Evolutionary conservation across 2,888 invertebrate species (phyloP).

Genomic region (Hedychridium roseum): DNA sequence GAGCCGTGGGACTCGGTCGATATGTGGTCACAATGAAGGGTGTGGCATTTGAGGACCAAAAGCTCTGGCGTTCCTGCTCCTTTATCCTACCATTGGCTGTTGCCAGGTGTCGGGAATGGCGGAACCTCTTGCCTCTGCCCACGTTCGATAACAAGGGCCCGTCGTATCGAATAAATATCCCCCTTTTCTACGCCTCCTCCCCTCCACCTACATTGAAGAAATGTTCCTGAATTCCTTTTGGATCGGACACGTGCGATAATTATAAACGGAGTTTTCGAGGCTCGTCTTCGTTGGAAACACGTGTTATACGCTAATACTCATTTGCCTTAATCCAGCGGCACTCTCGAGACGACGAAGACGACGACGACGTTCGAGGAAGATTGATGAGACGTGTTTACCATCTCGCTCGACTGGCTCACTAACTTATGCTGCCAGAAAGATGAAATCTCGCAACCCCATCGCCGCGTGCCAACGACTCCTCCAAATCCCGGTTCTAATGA

Average conservation of each 20-base stretch:
- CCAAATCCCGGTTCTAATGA: slow-evolving; percentile 39
- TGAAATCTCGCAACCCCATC: background rate
- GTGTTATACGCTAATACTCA: slow-evolving; percentile 54
- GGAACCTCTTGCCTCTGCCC: slow-evolving; percentile 33
- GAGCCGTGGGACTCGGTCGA: slow-evolving; percentile 47
- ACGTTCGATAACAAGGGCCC: background rate
- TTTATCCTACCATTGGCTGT: slow-evolving; percentile 54
- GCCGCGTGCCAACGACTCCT: slow-evolving; percentile 38
- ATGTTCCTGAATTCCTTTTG: background rate
- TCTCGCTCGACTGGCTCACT: slow-evolving; percentile 28
- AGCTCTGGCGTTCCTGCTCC: slow-evolving; percentile 41
- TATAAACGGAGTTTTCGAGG: background rate
- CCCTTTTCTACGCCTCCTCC: background rate
- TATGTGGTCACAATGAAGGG: slow-evolving; percentile 59
- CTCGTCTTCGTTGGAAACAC: slow-evolving; percentile 49
- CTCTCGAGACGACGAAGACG: slow-evolving; percentile 38
- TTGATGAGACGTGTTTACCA: slow-evolving; percentile 59
- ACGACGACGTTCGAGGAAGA: slow-evolving; percentile 53
- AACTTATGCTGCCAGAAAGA: slow-evolving; percentile 19
- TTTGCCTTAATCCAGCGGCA: slow-evolving; percentile 46
- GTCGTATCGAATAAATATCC: background rate
- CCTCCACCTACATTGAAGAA: background rate
- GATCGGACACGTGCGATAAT: background rate
- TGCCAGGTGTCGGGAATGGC: slow-evolving; percentile 55
- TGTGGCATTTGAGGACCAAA: slow-evolving; percentile 61